phyloP scores from a whole-genome alignment of 2,888 invertebrate species.

The Drosophila pseudotakahashii region DNA sequence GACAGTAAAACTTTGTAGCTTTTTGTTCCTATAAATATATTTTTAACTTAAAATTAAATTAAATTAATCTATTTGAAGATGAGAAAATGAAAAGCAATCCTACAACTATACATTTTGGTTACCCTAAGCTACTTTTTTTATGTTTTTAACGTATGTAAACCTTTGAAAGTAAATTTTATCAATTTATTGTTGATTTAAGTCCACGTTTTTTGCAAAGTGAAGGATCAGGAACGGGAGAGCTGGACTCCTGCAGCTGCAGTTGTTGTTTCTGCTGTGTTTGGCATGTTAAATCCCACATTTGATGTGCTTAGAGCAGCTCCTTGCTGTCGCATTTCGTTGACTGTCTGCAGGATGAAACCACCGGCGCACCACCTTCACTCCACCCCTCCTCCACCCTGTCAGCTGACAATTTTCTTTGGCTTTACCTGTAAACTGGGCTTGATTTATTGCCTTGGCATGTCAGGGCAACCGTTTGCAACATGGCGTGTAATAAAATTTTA shows the following conservation, averaged over 20 bases:
- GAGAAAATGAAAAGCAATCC: too few species aligned
- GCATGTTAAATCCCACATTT: conserved; percentile 79
- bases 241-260: conserved; percentile 7
- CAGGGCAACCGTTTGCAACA: conserved; percentile 54
- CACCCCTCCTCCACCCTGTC: conserved; percentile 18
- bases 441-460: conserved; percentile 72
- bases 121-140: too few species aligned
- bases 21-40: too few species aligned
- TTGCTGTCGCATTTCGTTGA: conserved; percentile 33
- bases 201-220: conserved; percentile 3
- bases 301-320: conserved; percentile 71
- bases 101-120: too few species aligned
- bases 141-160: too few species aligned
- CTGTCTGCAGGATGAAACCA: conserved; percentile 40
- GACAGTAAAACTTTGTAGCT: too few species aligned
- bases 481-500: conserved; percentile 81
- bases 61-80: too few species aligned
- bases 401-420: conserved; percentile 77
- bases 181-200: neutral
- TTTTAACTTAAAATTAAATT: too few species aligned
- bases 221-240: conserved; percentile 4
- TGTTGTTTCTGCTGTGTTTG: conserved; percentile 61
- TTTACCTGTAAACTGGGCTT: conserved; percentile 78
- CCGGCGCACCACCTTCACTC: neutral
- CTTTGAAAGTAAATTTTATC: too few species aligned